A percentile compares a stretch with the other conserved stretches of the same genome.
phyloP scores from a whole-genome alignment of 2,113 vertebrate species.

The Tragelaphus buxtoni region DNA sequence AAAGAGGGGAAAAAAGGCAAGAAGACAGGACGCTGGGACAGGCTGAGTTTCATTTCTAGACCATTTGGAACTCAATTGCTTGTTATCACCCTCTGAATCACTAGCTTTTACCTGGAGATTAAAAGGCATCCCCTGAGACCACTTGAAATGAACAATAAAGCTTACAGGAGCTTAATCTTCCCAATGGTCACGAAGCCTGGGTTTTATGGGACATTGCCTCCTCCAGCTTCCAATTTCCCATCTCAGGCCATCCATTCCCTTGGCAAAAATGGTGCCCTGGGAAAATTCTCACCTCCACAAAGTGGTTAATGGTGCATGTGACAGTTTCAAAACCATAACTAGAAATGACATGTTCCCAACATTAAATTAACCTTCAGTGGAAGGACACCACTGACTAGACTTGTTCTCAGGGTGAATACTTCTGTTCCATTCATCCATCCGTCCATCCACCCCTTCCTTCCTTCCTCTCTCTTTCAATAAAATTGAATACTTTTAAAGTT shows the following conservation, averaged over 20 bases:
- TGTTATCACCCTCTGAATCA: not conserved
- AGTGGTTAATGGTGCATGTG: not conserved
- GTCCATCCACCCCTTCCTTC: not conserved
- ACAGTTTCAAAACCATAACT: not conserved
- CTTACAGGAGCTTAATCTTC: not conserved
- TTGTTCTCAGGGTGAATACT: fast-evolving
- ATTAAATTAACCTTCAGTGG: not conserved
- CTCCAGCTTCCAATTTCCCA: not conserved
- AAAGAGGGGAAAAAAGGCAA: not conserved
- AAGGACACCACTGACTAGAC: not conserved
- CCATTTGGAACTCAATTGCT: not conserved
- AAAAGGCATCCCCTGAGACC: not conserved
- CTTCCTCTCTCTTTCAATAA: not conserved
- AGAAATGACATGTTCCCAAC: not conserved
- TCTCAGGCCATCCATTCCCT: not conserved
- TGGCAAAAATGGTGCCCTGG: not conserved
- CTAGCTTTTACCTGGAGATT: not conserved
- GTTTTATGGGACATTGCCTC: not conserved
- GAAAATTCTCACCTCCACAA: not conserved
- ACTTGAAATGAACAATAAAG: not conserved
- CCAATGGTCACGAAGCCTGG: not conserved
- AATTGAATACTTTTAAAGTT: not conserved
- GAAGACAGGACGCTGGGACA: not conserved
- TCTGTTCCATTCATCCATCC: not conserved
- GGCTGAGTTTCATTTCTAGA: not conserved